These are phyloP conservation scores for Callinectes sapidus DNA, from an alignment of 2,888 invertebrate species.

Conservation along the genomic window DNA sequence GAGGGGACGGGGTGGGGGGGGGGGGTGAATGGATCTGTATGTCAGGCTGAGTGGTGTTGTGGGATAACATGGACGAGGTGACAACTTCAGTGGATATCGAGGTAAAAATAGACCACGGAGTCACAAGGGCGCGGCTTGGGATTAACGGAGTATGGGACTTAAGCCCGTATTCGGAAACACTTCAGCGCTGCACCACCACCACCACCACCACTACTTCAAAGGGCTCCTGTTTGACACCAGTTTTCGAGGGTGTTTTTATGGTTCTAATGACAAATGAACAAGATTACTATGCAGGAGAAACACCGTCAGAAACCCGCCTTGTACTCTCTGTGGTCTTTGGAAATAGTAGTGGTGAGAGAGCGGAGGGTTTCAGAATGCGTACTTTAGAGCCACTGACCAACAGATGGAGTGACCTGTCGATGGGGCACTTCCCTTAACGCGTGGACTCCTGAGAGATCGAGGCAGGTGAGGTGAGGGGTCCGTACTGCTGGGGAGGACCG, in stretches of 20 bases:
- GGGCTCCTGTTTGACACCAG: too few relatives aligned
- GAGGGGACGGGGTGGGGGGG: not conserved
- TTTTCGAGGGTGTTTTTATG: too few relatives aligned
- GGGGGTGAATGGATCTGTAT: not conserved
- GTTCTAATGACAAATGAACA: too few relatives aligned
- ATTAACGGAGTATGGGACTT: not conserved
- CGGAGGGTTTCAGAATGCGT: too few relatives aligned
- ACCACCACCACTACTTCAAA: too few relatives aligned
- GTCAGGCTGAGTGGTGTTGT: not conserved
- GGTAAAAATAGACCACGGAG: not conserved
- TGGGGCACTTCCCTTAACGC: not conserved
- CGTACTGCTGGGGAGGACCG: not conserved
- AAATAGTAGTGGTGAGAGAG: too few relatives aligned
- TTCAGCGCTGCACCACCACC: too few relatives aligned
- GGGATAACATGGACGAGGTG: not conserved
- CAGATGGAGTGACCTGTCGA: not conserved
- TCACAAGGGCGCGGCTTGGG: not conserved
- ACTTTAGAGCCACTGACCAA: not conserved
- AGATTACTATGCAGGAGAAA: too few relatives aligned
- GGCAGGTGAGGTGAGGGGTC: not conserved
- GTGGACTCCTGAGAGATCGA: not conserved
- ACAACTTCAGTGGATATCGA: not conserved
- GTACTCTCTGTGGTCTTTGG: too few relatives aligned
- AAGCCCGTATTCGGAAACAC: too few relatives aligned
- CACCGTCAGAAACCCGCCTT: too few relatives aligned